Base-by-base conservation (phyloP, 2,797 vertebrate species). In the Pelochelys cantorii region DNA sequence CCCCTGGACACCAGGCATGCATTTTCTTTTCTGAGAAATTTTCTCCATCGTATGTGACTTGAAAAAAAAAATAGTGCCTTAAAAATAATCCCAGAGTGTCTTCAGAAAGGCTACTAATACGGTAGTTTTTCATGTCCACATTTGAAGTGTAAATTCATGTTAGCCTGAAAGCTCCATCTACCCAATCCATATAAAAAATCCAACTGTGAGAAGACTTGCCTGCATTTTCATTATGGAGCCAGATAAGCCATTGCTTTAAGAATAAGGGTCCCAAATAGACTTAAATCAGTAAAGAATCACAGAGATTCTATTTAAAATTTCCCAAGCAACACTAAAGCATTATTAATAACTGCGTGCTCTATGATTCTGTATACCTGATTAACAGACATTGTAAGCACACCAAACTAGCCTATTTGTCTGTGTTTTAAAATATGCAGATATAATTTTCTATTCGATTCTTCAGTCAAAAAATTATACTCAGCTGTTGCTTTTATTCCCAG, bases 331-430 rank as follows among this genome's bases (percentile, higher is more conserved):
- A 91, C 60, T 94, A 91, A 96, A 96, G 74, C 86, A 68, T 88
- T 95, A 95, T 94, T 96, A 96, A 96, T 79, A 78, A 59, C 59
- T 92, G 59, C 71, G 86, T 93, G 5, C 83, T 93, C 79, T 81
- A 79, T 87, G 79, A 55, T 97, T 95, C 84, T 90, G 85, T 87
- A 79, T 74, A 87, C 92, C 80, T 92, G 88, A 91, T 92, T 91
- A 86, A 83, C 79, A 95, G 74, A 20, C 52, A 90, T 93, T 87
- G 88, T 86, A 91, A 96, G 88, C 79, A 88, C 48, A 93, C 90
- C 34, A 94, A 75, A 95, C 83, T 80, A 68, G 87, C 86, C 74
- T 85, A 81, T 94, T 92, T 95, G 80, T 91, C 96, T 96, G 7
- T 94, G 68, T 59, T 91, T 95, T 92, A 93, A 54, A 42, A 86